These are phyloP conservation scores for Drosophila parabipectinata DNA, from an alignment of 1,140 invertebrate species.

Conservation along the genomic window DNA sequence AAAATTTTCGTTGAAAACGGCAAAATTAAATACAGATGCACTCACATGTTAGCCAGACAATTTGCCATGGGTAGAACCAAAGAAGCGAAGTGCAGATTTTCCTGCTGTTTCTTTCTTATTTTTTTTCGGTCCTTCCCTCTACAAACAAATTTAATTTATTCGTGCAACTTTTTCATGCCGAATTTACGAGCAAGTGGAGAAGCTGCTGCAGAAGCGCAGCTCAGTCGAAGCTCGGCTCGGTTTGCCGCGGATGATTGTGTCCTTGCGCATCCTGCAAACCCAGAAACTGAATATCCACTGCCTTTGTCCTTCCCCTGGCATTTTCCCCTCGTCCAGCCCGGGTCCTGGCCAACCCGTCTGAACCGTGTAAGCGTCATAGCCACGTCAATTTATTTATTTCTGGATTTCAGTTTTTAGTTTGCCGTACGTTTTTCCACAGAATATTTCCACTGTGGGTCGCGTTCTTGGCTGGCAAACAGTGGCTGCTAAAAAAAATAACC, in stretches of 20 bases:
- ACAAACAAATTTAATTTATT: constrained; percentile 81
- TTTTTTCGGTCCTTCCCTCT: constrained; percentile 30
- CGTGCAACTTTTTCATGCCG: constrained; percentile 65
- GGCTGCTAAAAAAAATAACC: neutral
- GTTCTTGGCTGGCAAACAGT: constrained; percentile 34
- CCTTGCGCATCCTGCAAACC: constrained; percentile 64
- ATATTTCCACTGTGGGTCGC: constrained; percentile 37
- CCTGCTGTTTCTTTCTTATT: constrained; percentile 22
- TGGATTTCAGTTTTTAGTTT: constrained; percentile 80
- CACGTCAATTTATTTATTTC: constrained; percentile 82
- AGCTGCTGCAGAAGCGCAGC: constrained; percentile 32
- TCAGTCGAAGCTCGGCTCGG: constrained; percentile 36
- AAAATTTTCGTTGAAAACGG: constrained; percentile 67
- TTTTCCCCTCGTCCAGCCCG: neutral
- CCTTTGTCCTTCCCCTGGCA: constrained; percentile 14
- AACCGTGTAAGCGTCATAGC: constrained; percentile 75
- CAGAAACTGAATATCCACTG: constrained; percentile 17
- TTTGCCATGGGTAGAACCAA: constrained; percentile 16
- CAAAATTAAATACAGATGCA: constrained; percentile 74
- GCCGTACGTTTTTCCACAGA: constrained; percentile 63
- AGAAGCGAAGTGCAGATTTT: constrained; percentile 36
- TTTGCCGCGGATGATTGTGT: constrained; percentile 61
- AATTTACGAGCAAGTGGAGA: constrained; percentile 64
- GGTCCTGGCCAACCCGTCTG: constrained; percentile 30
- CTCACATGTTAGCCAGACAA: constrained; percentile 57